These are phyloP conservation scores for Agapostemon virescens DNA, from an alignment of 2,888 invertebrate species.

Conservation along the genomic window DNA sequence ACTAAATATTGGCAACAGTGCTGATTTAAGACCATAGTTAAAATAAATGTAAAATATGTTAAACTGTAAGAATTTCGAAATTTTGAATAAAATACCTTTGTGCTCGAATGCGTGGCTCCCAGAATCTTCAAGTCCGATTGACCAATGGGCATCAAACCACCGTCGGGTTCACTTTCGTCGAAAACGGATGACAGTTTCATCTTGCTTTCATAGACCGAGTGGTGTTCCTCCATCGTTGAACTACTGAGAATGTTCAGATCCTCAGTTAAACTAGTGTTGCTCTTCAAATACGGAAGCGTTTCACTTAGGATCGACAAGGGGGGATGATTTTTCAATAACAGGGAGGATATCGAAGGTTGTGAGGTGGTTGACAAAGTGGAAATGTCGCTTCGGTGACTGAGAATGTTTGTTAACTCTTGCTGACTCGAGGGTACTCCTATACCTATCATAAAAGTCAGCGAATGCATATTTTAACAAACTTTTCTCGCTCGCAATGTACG, in stretches of 20 bases:
- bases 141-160: constrained; percentile 58
- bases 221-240: constrained; percentile 61
- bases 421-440: constrained; percentile 57
- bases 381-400: constrained; percentile 68
- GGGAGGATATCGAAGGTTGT: constrained; percentile 62
- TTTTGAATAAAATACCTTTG: constrained; percentile 48
- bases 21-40: no score
- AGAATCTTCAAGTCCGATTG: constrained; percentile 66
- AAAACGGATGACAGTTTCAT: constrained; percentile 67
- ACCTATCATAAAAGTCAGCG: constrained; percentile 25
- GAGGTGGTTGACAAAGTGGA: constrained; percentile 57
- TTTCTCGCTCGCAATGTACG: neutral
- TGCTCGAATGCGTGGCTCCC: constrained; percentile 43
- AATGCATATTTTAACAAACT: neutral
- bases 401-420: constrained; percentile 67
- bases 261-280: constrained; percentile 63
- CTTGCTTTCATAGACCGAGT: constrained; percentile 61
- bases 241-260: constrained; percentile 65
- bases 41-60: neutral
- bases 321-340: constrained; percentile 63
- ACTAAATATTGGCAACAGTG: no score
- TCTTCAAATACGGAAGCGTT: constrained; percentile 69
- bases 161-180: constrained; percentile 61
- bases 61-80: neutral
- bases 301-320: constrained; percentile 67